Conservation (phyloP, 1,140 invertebrate species). For the Macrobrachium nipponense region DNA sequence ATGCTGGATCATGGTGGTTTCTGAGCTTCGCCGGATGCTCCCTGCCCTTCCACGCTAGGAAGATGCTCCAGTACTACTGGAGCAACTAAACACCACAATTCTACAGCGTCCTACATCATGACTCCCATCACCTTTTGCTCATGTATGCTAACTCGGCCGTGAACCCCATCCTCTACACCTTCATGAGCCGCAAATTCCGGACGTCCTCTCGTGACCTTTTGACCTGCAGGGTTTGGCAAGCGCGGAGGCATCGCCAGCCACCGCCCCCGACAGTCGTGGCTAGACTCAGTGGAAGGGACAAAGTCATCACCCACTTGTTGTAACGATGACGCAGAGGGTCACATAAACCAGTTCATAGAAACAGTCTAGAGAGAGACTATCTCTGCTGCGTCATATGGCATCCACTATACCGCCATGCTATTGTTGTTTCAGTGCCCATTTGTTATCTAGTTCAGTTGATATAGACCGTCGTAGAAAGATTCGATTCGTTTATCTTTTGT, state of each 20-base stretch:
- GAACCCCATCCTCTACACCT: slow-evolving; percentile 86
- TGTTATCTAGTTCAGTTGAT: not conserved
- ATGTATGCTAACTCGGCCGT: slow-evolving; percentile 87
- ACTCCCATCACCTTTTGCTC: slow-evolving; percentile 85
- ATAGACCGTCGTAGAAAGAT: too few relatives aligned
- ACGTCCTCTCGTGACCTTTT: slow-evolving; percentile 55
- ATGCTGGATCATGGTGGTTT: slow-evolving; percentile 69
- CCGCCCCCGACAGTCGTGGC: slow-evolving; percentile 38
- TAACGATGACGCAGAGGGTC: not conserved
- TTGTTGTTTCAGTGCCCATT: too few relatives aligned
- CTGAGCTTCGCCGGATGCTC: slow-evolving; percentile 69
- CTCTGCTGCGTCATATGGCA: not conserved
- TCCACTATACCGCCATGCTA: not conserved
- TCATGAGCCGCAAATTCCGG: slow-evolving; percentile 77
- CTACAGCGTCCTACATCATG: slow-evolving; percentile 79
- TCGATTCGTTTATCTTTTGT: too few relatives aligned
- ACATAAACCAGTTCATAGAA: not conserved
- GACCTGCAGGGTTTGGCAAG: slow-evolving; percentile 54
- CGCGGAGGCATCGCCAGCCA: slow-evolving; percentile 3
- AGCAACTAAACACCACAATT: slow-evolving; percentile 75
- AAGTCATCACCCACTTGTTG: slow-evolving; percentile 39
- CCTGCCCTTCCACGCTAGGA: slow-evolving; percentile 70
- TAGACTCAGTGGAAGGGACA: slow-evolving; percentile 37
- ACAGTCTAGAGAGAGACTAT: too few relatives aligned
- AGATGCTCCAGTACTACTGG: slow-evolving; percentile 66